Conservation (phyloP, 1,140 invertebrate genomes). For the Bombus pyrosoma region DNA sequence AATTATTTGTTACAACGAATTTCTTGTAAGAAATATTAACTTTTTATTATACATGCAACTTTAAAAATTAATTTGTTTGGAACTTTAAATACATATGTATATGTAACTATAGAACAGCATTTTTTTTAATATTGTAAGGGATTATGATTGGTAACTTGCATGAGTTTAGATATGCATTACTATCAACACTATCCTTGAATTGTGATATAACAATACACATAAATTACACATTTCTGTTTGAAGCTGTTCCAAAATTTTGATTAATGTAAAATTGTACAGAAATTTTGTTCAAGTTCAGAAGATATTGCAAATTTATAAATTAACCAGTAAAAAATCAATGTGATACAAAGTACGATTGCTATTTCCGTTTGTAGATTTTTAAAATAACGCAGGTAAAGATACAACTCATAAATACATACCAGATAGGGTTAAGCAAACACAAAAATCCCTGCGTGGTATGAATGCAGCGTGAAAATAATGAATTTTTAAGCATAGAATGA, state of each 20-base stretch:
- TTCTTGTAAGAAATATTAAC: constrained; percentile 40
- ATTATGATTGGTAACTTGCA: constrained; percentile 18
- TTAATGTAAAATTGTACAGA: constrained; percentile 17
- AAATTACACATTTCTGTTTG: constrained; percentile 36
- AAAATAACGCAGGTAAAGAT: constrained; percentile 38
- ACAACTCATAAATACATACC: constrained; percentile 50
- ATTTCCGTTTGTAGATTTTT: constrained; percentile 51
- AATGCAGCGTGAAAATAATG: constrained; percentile 69
- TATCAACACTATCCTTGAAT: not conserved
- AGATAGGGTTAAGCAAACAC: constrained; percentile 55
- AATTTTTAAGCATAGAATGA: constrained; percentile 68
- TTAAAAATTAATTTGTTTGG: not conserved
- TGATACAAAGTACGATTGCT: constrained; percentile 26
- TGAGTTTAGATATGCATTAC: constrained; percentile 22
- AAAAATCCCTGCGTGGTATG: constrained; percentile 58
- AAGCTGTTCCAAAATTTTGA: constrained; percentile 40
- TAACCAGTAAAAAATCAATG: constrained; percentile 39
- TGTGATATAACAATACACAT: not conserved
- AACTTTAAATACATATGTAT: constrained; percentile 19
- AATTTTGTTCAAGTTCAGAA: constrained; percentile 49
- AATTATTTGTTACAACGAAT: constrained; percentile 17
- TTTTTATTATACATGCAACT: constrained; percentile 17
- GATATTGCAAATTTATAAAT: constrained; percentile 18
- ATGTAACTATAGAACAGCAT: not conserved
- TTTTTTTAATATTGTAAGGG: not conserved